Percentiles rank a stretch among this genome's conserved stretches.
These are phyloP conservation scores for Augochlorella aurata DNA, from an alignment of 2,888 invertebrate species.

Conservation along the genomic window DNA sequence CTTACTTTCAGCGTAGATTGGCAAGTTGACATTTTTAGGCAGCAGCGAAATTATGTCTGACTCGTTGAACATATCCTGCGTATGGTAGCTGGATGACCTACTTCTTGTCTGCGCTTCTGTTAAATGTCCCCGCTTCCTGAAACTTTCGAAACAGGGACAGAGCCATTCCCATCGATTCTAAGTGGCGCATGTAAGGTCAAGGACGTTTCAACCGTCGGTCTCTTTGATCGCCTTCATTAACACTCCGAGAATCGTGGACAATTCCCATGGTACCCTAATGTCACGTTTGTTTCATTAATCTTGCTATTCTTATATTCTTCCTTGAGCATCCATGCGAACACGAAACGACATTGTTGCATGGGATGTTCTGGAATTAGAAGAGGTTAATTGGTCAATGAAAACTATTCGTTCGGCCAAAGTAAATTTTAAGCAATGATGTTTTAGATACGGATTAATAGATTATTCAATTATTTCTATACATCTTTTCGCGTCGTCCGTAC, in stretches of 20 bases:
- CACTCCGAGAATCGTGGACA: neutral
- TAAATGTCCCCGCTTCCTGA: slow-evolving; percentile 8
- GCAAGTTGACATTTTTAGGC: slow-evolving; percentile 34
- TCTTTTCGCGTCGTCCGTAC: too few species aligned
- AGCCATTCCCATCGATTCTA: slow-evolving; percentile 21
- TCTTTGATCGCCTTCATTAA: slow-evolving; percentile 19
- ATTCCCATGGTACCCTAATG: neutral
- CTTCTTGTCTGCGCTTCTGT: slow-evolving; percentile 13
- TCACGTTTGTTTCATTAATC: neutral
- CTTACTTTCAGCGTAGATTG: slow-evolving; percentile 13
- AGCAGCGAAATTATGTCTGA: slow-evolving; percentile 21
- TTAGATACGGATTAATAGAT: too few species aligned
- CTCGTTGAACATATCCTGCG: slow-evolving; percentile 20
- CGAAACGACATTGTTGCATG: neutral
- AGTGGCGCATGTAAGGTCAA: slow-evolving; percentile 11
- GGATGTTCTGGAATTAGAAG: neutral
- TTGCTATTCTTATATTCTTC: neutral
- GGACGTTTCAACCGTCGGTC: slow-evolving; percentile 5
- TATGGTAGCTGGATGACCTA: neutral
- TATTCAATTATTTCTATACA: too few species aligned
- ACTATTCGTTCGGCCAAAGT: too few species aligned
- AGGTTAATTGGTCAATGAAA: neutral
- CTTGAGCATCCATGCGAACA: neutral
- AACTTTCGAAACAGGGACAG: slow-evolving; percentile 20
- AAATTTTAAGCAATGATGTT: too few species aligned